Evolutionary conservation across 2,113 vertebrate genomes (phyloP).

Genomic region (Hypanus sabinus): DNA sequence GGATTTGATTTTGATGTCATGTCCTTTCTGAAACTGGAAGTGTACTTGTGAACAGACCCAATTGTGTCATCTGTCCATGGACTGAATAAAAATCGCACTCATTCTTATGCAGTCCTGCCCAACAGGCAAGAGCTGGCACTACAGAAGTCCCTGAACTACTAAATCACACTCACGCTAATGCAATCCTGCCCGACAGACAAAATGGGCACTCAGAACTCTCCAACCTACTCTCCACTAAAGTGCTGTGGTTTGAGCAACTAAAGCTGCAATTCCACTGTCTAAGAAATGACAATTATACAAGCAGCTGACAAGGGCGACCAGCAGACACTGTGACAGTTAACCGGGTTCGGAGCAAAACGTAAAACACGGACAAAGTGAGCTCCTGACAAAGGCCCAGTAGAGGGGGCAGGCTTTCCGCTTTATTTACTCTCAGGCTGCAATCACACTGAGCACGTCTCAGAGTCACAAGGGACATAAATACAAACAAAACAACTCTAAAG

Average conservation of each 20-base stretch:
- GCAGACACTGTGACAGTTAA: neutral
- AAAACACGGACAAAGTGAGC: neutral
- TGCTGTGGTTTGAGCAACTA: too few relatives aligned
- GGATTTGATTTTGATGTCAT: neutral
- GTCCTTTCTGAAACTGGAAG: neutral
- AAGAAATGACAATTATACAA: neutral
- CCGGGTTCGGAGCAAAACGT: neutral
- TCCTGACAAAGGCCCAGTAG: neutral
- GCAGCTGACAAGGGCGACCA: neutral
- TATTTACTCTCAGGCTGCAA: neutral
- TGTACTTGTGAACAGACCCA: neutral
- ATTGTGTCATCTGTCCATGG: neutral
- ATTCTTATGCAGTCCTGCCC: too few relatives aligned
- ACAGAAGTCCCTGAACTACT: too few relatives aligned
- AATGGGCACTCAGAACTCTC: too few relatives aligned
- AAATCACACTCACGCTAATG: too few relatives aligned
- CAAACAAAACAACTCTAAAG: neutral
- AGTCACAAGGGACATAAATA: neutral
- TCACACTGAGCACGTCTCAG: neutral
- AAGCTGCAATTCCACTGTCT: too few relatives aligned
- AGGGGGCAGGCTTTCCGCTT: neutral
- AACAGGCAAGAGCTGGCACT: too few relatives aligned
- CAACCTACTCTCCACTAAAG: too few relatives aligned
- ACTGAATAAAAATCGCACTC: neutral
- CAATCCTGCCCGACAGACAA: too few relatives aligned